Evolutionary conservation across 2,797 vertebrate species (phyloP), one percentile per base, ranked within the genome.

Genomic region (Tinamus major): DNA sequence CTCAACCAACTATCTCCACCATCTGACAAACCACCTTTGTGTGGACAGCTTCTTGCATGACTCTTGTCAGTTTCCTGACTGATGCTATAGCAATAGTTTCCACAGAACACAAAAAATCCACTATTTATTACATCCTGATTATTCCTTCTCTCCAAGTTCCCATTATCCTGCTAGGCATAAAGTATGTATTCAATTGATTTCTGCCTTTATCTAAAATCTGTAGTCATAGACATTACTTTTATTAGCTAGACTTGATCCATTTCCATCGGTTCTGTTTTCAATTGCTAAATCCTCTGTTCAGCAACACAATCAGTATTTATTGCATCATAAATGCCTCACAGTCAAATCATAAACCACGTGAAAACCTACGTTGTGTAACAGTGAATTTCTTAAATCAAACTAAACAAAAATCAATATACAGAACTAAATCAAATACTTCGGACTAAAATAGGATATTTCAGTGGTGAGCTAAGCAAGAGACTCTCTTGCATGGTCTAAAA

Each of bases 181-280:
- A 92, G n/a, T 49, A 42, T 18, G 16, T 33, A 77, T 31, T 92
- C 58, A 46, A 75, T 31, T 80, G 81, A 58, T 61, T 86, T 91
- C 35, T 63, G 27, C 78, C 78, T 80, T 90, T 41, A 67, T 42
- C 41, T 89, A 26, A 42, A 78, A 37, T 84, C 77, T 86, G 23
- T 67, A 91, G 82, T 58, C 0, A 0, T 81, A 84, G 46, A 65
- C 65, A 86, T 13, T 76, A 79, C 37, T 87, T 94, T 92, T 93
- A 91, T 67, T 89, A 91, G 63, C 70, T 81, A 94, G 70, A 39
- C 42, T 67, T 44, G 31, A 89, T 72, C 85, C 37, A 85, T 95
- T 95, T 92, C 70, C 70, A 91, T 79, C 70, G 83, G 35, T 95
- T 91, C 87, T 94, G 78, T 56, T 95, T 93, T 85, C 84, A 91